Evolutionary conservation across 1,140 invertebrate species (phyloP).

Genomic region (Drosophila simulans): DNA sequence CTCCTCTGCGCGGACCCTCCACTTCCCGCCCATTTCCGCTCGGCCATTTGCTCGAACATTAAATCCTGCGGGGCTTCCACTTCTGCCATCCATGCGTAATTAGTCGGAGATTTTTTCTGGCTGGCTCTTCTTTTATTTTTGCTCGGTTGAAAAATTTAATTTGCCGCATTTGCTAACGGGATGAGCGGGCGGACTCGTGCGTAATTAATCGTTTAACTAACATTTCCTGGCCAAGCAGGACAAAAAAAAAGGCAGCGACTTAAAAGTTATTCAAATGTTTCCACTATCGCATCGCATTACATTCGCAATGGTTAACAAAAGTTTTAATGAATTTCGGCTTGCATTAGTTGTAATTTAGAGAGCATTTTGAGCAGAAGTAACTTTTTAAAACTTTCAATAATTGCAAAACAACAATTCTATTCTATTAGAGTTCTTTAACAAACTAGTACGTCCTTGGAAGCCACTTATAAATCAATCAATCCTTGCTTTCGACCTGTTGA

Average conservation of each 20-base stretch:
- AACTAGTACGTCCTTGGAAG: neutral
- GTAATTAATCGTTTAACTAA: constrained; percentile 79
- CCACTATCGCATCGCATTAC: constrained; percentile 31
- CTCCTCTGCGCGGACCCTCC: constrained; percentile 2
- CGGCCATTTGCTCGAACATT: constrained; percentile 46
- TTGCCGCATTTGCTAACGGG: constrained; percentile 50
- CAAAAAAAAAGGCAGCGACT: constrained; percentile 1
- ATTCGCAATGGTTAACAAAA: constrained; percentile 29
- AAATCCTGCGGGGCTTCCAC: constrained; percentile 62
- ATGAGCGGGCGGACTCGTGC: constrained; percentile 32
- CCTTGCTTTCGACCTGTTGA: constrained; percentile 18
- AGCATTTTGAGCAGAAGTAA: neutral
- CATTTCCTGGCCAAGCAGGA: constrained; percentile 50
- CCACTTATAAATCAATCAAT: neutral
- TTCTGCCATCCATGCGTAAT: constrained; percentile 80
- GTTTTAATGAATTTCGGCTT: constrained; percentile 31
- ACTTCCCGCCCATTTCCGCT: constrained; percentile 32
- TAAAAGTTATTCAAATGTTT: constrained; percentile 38
- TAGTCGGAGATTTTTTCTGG: constrained; percentile 68
- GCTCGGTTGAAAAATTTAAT: constrained; percentile 70
- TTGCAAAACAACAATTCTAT: neutral
- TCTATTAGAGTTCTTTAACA: neutral
- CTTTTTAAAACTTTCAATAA: too few species aligned
- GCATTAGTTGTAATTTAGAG: neutral
- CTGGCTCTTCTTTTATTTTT: constrained; percentile 19